These are phyloP conservation scores for Argyra leucocephala DNA, from an alignment of 2,888 invertebrate species.

Conservation along the genomic window DNA sequence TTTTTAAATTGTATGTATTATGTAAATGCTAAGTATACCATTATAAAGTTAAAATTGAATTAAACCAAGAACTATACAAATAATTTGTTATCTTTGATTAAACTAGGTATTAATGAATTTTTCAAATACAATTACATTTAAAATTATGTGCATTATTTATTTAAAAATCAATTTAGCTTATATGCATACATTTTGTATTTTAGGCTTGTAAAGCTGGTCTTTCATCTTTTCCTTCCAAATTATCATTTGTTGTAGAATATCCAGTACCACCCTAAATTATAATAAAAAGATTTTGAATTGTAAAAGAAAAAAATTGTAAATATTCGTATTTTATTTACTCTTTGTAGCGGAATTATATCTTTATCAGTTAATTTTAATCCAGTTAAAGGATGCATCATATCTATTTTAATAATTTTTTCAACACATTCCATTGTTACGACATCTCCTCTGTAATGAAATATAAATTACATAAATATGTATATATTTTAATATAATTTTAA, in stretches of 20 bases:
- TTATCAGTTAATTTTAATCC: constrained; percentile 72
- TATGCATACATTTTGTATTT: no score
- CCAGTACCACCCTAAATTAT: constrained; percentile 81
- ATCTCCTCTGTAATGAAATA: constrained; percentile 59
- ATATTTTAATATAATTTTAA: constrained; percentile 7
- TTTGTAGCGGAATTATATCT: constrained; percentile 85
- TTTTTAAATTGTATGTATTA: no score
- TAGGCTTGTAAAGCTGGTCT: constrained; percentile 76
- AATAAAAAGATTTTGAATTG: constrained; percentile 18
- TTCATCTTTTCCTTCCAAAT: constrained; percentile 72
- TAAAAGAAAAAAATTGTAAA: constrained; percentile 9
- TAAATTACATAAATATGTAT: constrained; percentile 8
- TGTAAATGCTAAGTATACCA: no score
- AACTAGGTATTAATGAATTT: no score
- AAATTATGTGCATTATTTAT: no score
- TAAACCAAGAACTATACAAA: no score
- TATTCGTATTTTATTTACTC: constrained; percentile 48
- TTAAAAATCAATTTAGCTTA: no score
- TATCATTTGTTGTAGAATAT: constrained; percentile 76
- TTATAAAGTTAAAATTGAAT: no score
- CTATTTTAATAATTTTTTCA: constrained; percentile 90
- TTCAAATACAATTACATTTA: no score
- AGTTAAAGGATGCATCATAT: constrained; percentile 91
- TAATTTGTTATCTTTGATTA: no score
- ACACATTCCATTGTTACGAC: constrained; percentile 94